These are phyloP conservation scores for Pycnomerus fuliginosus DNA, from an alignment of 2,888 invertebrate genomes.

Conservation along the genomic window DNA sequence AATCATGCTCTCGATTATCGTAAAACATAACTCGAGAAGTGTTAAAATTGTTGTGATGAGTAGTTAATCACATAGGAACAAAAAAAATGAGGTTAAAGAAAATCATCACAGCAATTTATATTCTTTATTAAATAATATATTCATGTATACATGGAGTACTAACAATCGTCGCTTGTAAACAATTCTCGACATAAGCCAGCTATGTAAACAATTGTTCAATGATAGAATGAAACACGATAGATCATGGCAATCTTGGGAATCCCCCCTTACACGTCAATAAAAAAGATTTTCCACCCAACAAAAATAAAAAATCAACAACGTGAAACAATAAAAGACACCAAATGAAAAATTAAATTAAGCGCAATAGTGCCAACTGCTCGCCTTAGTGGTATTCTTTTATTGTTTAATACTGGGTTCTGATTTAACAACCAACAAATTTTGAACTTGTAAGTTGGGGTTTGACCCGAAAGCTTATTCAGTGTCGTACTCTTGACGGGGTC, in stretches of 20 bases:
- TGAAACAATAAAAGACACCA: conserved; percentile 7
- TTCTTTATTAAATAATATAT: conserved; percentile 37
- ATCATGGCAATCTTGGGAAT: conserved; percentile 10
- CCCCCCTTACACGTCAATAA: conserved; percentile 3
- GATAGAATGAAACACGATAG: conserved; percentile 21
- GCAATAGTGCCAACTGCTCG: not conserved
- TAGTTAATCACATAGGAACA: no score
- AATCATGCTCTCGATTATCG: no score
- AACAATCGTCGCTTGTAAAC: conserved; percentile 30
- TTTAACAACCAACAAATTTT: conserved; percentile 6
- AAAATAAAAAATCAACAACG: conserved; percentile 20
- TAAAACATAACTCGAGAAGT: no score
- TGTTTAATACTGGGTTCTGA: no score
- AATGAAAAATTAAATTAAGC: conserved; percentile 12
- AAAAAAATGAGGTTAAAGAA: conserved; percentile 9
- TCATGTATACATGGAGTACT: conserved; percentile 37
- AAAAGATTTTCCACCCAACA: no score
- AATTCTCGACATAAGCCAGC: conserved; percentile 30
- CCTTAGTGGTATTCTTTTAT: no score
- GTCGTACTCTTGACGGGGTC: conserved; percentile 47
- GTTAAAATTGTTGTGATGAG: no score
- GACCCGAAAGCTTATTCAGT: conserved; percentile 40
- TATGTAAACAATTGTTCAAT: conserved; percentile 27
- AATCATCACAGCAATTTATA: conserved; percentile 34
- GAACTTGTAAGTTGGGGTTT: conserved; percentile 8